Conservation (phyloP, 2,888 invertebrate species). For the Mantis religiosa region DNA sequence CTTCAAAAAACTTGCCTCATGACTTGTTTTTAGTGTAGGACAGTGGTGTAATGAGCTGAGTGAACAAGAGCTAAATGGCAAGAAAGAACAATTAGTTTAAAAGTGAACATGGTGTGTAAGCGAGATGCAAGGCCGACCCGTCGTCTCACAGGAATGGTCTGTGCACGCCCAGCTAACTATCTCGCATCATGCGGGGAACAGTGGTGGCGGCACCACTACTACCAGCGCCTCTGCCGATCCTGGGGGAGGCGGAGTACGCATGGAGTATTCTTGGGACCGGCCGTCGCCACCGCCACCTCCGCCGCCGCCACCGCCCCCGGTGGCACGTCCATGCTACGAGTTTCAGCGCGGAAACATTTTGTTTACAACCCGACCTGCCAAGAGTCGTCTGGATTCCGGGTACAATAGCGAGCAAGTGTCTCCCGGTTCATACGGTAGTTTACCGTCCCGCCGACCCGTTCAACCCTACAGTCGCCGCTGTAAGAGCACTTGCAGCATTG, state of each 20-base stretch:
- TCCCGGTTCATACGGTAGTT: slow-evolving; percentile 42
- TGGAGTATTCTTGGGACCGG: slow-evolving; percentile 51
- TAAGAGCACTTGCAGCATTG: slow-evolving; percentile 65
- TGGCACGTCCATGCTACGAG: slow-evolving; percentile 39
- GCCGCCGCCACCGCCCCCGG: slow-evolving; percentile 27
- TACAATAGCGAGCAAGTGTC: slow-evolving; percentile 54
- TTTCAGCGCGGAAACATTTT: slow-evolving; percentile 52
- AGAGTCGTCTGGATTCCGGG: slow-evolving; percentile 45
- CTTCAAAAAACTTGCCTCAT: no score
- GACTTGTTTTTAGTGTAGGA: background rate
- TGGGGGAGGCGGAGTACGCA: slow-evolving; percentile 50
- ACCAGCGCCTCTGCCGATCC: slow-evolving; percentile 41
- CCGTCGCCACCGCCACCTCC: slow-evolving; percentile 37
- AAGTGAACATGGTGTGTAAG: background rate
- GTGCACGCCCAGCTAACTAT: slow-evolving; percentile 65
- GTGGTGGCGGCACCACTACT: slow-evolving; percentile 27
- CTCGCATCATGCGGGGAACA: slow-evolving; percentile 47
- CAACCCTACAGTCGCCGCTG: slow-evolving; percentile 52
- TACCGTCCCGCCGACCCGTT: slow-evolving; percentile 35
- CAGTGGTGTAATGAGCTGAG: background rate
- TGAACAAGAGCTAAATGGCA: background rate
- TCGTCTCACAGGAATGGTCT: slow-evolving; percentile 58
- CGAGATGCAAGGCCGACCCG: slow-evolving; percentile 25
- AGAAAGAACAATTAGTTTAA: background rate
- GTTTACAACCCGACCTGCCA: slow-evolving; percentile 49